Conservation (phyloP, 2,888 invertebrate species). For the Andrena fulva region DNA sequence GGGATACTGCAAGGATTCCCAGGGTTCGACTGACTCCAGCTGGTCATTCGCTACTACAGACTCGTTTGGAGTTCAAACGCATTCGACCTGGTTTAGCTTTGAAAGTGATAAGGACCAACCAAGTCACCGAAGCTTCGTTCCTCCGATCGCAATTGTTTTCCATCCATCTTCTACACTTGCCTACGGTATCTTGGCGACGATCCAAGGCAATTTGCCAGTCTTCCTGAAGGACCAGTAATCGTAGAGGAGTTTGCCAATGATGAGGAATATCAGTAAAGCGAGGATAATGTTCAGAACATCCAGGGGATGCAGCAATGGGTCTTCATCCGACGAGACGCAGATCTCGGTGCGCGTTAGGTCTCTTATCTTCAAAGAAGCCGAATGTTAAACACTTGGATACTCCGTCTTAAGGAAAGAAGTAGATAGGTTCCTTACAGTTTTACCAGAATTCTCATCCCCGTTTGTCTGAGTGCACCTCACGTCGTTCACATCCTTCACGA, state of each 20-base stretch:
- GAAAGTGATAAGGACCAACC: no score
- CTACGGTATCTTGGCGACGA: slow-evolving; percentile 91
- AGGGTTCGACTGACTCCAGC: neutral
- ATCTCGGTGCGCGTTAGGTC: slow-evolving; percentile 89
- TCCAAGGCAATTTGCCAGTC: slow-evolving; percentile 93
- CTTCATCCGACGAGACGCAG: slow-evolving; percentile 86
- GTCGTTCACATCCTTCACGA: slow-evolving; percentile 90
- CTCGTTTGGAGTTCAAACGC: no score
- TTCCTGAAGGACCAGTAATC: slow-evolving; percentile 93
- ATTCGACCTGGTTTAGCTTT: no score
- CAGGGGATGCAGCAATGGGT: slow-evolving; percentile 88
- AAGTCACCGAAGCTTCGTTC: neutral
- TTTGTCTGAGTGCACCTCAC: slow-evolving; percentile 89
- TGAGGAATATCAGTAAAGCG: slow-evolving; percentile 89
- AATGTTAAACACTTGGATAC: neutral
- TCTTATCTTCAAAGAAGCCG: slow-evolving; percentile 87
- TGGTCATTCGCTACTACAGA: no score
- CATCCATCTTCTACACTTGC: neutral
- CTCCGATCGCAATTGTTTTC: neutral
- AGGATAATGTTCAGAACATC: slow-evolving; percentile 91
- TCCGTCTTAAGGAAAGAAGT: neutral
- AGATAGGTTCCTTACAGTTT: slow-evolving; percentile 85
- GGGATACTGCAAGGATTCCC: neutral
- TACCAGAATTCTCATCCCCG: slow-evolving; percentile 88
- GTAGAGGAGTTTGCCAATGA: slow-evolving; percentile 91